A percentile compares a stretch with the other conserved stretches of the same genome.
Evolutionary conservation across 1,140 invertebrate genomes (phyloP).

Genomic region (Anadara kagoshimensis): DNA sequence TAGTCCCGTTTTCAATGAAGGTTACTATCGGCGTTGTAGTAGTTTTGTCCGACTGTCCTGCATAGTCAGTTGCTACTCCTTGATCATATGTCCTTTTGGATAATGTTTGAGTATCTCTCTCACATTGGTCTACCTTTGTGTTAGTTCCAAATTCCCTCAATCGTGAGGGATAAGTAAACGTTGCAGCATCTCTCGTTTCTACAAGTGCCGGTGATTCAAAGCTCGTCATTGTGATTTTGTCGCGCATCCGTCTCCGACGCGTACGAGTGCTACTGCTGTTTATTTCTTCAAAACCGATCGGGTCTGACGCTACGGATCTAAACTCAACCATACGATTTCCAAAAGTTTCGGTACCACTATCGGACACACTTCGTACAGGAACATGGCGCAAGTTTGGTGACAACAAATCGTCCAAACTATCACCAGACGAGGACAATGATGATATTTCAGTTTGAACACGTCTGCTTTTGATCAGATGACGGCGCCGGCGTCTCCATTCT

Average conservation of each 20-base stretch:
- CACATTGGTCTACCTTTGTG: conserved; percentile 28
- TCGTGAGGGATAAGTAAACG: conserved; percentile 27
- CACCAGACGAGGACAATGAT: conserved; percentile 38
- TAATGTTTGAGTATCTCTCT: conserved; percentile 51
- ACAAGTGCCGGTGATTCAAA: conserved; percentile 27
- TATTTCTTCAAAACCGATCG: conserved; percentile 30
- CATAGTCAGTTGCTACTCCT: conserved; percentile 49
- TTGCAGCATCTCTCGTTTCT: conserved; percentile 25
- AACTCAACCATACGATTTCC: conserved; percentile 33
- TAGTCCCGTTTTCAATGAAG: conserved; percentile 50
- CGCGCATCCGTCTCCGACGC: conserved; percentile 18
- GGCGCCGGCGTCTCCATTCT: conserved; percentile 36
- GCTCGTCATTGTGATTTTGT: conserved; percentile 35
- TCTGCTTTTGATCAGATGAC: conserved; percentile 58
- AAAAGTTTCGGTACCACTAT: conserved; percentile 33
- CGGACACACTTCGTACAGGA: conserved; percentile 10
- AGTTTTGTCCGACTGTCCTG: conserved; percentile 53
- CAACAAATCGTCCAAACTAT: conserved; percentile 34
- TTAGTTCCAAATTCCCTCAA: conserved; percentile 38
- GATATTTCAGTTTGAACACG: conserved; percentile 63
- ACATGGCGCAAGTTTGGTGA: conserved; percentile 33
- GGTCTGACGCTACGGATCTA: conserved; percentile 40
- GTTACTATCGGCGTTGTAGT: conserved; percentile 46
- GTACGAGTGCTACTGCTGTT: conserved; percentile 11
- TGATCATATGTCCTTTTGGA: conserved; percentile 30